These are phyloP conservation scores for Bucco capensis DNA, from an alignment of 2,113 vertebrate genomes.

Conservation along the genomic window DNA sequence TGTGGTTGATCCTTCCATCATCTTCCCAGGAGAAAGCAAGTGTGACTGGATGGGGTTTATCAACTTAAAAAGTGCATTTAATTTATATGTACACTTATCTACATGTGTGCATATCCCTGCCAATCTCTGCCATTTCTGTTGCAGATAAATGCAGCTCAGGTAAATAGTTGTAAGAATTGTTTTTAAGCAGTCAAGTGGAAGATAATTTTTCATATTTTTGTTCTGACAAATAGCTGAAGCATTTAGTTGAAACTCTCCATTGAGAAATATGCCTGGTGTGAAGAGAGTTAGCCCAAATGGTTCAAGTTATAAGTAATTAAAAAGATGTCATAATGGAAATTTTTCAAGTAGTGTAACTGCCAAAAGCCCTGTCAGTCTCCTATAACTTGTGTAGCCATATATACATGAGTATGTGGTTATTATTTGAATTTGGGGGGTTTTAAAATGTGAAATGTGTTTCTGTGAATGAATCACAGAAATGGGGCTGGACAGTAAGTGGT, in stretches of 20 bases:
- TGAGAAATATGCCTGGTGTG: neutral
- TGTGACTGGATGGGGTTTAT: neutral
- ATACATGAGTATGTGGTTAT: neutral
- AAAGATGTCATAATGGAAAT: neutral
- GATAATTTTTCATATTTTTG: neutral
- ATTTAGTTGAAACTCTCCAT: neutral
- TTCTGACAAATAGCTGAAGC: neutral
- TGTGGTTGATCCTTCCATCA: neutral
- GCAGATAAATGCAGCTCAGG: neutral
- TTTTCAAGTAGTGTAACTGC: neutral
- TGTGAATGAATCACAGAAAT: conserved; percentile 10
- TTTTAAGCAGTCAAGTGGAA: neutral
- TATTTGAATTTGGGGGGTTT: neutral
- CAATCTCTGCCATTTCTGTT: neutral
- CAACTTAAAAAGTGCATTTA: neutral
- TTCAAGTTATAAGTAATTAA: conserved; percentile 4
- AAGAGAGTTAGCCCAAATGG: neutral
- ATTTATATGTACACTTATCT: neutral
- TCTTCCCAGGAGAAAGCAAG: neutral
- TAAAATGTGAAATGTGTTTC: neutral
- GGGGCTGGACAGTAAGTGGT: neutral
- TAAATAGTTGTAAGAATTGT: neutral
- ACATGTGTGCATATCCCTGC: neutral
- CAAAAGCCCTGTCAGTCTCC: neutral
- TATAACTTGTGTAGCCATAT: neutral